Evolutionary conservation across 2,113 vertebrate genomes (phyloP), one percentile per base, ranked within the genome.

Genomic region (Sander lucioperca): DNA sequence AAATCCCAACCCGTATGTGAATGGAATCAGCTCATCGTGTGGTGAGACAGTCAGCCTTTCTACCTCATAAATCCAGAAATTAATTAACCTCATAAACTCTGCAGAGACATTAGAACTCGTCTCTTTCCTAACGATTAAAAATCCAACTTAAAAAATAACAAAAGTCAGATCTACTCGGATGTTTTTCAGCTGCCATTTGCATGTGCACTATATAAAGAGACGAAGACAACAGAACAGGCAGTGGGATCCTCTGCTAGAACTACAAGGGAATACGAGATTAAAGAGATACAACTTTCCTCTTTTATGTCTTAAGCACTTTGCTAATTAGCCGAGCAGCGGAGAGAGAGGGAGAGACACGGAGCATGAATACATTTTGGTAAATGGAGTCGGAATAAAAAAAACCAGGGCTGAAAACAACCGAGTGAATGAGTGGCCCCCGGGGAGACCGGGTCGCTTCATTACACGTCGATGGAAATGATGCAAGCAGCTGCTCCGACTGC

Each of bases 301-400:
- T 90, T 90, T 59, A 86, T 91, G 84, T 91, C 62, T 85, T 79
- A 88, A 90, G 77, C 86, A 85, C 73, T 88, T 70, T 70, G 79
- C 82, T 91, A 88, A 90, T 91, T 85, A 90, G 84, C 68, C 0
- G 27, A 6, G 11, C 30, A 16, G 67, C 64, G 14, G 48, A 25
- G 48, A 36, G 33, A 36, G 36, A 36, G 36, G 1, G 36, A 36
- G 36, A 36, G 36, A 36, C 6, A 8, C 3, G 5, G 68, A 77
- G 63, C 82, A 81, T 21, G 71, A 85, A 80, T 63, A 72, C 63
- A 75, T 88, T 80, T 77, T 14, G 47, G 57, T 85, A 86, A 86
- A 83, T 48, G 75, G 62, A 25, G 25, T 25, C 25, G 25, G 25
- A 25, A 25, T 25, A 25, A 25, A 25, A 25, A 25, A 25, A 25